A percentile compares a stretch with the other conserved stretches of the same genome.
Conservation (phyloP, 1,140 invertebrate species). For the Hydropsyche tenuis region DNA sequence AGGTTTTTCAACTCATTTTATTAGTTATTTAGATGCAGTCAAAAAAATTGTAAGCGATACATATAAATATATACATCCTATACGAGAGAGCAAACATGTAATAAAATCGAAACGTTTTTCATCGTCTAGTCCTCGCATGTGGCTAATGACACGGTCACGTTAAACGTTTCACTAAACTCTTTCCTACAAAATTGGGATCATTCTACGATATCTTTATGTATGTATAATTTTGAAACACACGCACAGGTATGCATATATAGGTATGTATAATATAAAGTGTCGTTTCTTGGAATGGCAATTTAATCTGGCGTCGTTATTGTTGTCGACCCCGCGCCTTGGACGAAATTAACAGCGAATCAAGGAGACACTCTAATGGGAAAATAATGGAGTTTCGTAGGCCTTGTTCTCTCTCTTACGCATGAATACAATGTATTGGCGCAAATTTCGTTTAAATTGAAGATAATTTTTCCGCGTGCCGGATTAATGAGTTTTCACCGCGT, state of each 20-base stretch:
- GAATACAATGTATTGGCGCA: too few species aligned
- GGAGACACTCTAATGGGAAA: constrained; percentile 43
- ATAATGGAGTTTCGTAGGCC: constrained; percentile 37
- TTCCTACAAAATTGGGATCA: constrained; percentile 29
- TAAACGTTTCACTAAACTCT: constrained; percentile 38
- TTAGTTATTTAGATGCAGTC: not conserved
- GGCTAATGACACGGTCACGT: constrained; percentile 37
- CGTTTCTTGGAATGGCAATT: constrained; percentile 48
- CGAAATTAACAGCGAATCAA: constrained; percentile 25
- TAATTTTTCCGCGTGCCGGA: too few species aligned
- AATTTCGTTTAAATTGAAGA: too few species aligned
- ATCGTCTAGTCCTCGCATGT: constrained; percentile 38
- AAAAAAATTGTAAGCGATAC: not conserved
- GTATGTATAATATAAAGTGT: constrained; percentile 38
- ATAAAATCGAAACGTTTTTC: not conserved
- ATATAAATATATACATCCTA: not conserved
- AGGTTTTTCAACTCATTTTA: too few species aligned
- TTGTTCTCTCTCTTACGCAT: not conserved
- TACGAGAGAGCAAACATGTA: too few species aligned
- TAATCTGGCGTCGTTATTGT: constrained; percentile 32
- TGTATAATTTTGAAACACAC: not conserved
- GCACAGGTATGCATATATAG: not conserved
- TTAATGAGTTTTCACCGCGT: too few species aligned
- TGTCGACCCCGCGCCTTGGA: constrained; percentile 2
- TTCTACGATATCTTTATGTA: not conserved